Conservation (phyloP, 2,888 invertebrate genomes). For the Ornithoptera alexandrae region DNA sequence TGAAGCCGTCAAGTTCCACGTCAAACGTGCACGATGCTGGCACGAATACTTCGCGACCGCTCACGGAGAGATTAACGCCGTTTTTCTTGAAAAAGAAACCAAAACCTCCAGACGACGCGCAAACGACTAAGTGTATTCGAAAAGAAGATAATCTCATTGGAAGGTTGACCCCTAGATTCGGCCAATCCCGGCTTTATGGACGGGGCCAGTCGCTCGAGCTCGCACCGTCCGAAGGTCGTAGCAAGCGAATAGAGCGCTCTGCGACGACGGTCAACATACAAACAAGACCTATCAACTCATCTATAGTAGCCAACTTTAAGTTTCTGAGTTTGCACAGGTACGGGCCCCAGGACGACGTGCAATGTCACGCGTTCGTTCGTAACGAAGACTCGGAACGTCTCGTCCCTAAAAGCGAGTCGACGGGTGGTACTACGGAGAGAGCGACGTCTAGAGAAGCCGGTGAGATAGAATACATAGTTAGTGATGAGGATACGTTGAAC, state of each 20-base stretch:
- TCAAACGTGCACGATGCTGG: slow-evolving; percentile 71
- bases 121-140: slow-evolving; percentile 43
- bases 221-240: slow-evolving; percentile 47
- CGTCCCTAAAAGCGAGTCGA: slow-evolving; percentile 16
- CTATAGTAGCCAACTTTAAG: slow-evolving; percentile 67
- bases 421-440: slow-evolving; percentile 26
- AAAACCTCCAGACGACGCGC: slow-evolving; percentile 55
- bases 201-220: slow-evolving; percentile 72
- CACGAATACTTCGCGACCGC: slow-evolving; percentile 54
- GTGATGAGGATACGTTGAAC: slow-evolving; percentile 30
- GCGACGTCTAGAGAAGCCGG: slow-evolving; percentile 30
- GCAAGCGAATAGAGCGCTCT: slow-evolving; percentile 66
- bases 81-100: slow-evolving; percentile 72
- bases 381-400: slow-evolving; percentile 35
- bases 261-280: slow-evolving; percentile 66
- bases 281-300: slow-evolving; percentile 63
- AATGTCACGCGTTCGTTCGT: slow-evolving; percentile 49
- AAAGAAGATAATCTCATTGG: slow-evolving; percentile 71
- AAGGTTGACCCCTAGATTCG: slow-evolving; percentile 70
- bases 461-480: slow-evolving; percentile 30
- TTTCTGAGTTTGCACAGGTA: slow-evolving; percentile 72
- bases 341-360: slow-evolving; percentile 58
- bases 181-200: slow-evolving; percentile 65
- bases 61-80: slow-evolving; percentile 71
- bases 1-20: slow-evolving; percentile 70